phyloP scores from a whole-genome alignment of 2,888 invertebrate genomes.

The Lepidochitona cinerea region DNA sequence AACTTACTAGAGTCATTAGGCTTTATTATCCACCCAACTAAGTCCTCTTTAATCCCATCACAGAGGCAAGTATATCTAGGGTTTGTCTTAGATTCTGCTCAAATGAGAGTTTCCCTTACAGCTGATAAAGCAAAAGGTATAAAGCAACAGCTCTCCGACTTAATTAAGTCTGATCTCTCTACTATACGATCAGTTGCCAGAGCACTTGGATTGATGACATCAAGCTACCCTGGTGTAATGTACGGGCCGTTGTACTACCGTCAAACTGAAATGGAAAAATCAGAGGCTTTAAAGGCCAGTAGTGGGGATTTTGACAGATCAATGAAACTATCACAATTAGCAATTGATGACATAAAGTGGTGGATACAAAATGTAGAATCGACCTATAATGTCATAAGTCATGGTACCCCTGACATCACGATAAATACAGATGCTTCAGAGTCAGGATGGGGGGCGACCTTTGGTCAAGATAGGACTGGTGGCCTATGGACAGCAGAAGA shows the following conservation, averaged over 20 bases:
- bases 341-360: too few relatives aligned
- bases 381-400: background rate
- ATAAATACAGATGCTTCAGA: slow-evolving; percentile 9
- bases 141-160: too few relatives aligned
- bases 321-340: background rate
- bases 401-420: background rate
- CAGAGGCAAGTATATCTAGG: background rate
- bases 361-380: too few relatives aligned
- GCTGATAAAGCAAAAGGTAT: slow-evolving; percentile 5
- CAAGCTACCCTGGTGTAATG: slow-evolving; percentile 7
- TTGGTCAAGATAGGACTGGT: background rate
- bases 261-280: background rate
- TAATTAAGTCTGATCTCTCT: too few relatives aligned
- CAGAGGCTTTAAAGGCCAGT: background rate
- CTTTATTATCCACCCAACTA: slow-evolving; percentile 9
- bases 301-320: background rate
- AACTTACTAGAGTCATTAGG: background rate
- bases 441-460: slow-evolving; percentile 9
- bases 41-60: slow-evolving; percentile 7
- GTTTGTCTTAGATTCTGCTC: slow-evolving; percentile 8
- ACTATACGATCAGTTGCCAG: slow-evolving; percentile 1
- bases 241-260: slow-evolving; percentile 13
- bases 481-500: slow-evolving; percentile 8
- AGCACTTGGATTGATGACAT: slow-evolving; percentile 5
- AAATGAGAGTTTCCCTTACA: slow-evolving; percentile 8